phyloP scores from a whole-genome alignment of 2,888 invertebrate genomes.

The Hydroisotoma schaefferi region DNA sequence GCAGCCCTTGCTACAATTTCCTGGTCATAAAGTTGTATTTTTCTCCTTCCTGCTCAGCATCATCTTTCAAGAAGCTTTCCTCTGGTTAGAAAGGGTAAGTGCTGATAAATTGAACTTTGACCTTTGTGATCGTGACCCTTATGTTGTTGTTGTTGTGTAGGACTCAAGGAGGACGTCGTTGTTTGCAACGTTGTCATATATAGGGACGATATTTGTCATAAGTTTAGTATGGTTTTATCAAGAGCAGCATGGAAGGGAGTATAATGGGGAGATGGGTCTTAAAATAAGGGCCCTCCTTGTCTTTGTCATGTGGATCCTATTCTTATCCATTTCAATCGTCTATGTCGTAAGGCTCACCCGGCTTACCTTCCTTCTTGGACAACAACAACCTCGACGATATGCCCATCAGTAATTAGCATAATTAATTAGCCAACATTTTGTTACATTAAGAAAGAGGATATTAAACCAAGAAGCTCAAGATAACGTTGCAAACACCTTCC shows the following conservation, averaged over 20 bases:
- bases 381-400: not conserved
- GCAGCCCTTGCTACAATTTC: slow-evolving; percentile 6
- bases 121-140: not conserved
- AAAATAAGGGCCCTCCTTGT: slow-evolving; percentile 5
- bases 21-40: slow-evolving; percentile 9
- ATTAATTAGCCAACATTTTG: not conserved
- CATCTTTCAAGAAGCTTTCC: slow-evolving; percentile 13
- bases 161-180: slow-evolving; percentile 9
- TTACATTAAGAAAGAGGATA: too few relatives aligned
- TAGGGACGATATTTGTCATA: slow-evolving; percentile 10
- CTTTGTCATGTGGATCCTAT: slow-evolving; percentile 9
- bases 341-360: slow-evolving; percentile 9
- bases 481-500: too few relatives aligned
- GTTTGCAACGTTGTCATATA: slow-evolving; percentile 1
- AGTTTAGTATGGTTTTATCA: slow-evolving; percentile 16
- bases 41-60: slow-evolving; percentile 13
- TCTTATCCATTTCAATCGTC: slow-evolving; percentile 7
- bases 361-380: not conserved
- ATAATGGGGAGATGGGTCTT: slow-evolving; percentile 5
- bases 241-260: slow-evolving; percentile 11
- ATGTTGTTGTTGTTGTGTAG: slow-evolving; percentile 5
- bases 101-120: not conserved
- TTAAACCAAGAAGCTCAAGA: too few relatives aligned
- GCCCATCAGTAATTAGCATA: not conserved
- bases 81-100: slow-evolving; percentile 14